These are phyloP conservation scores for Penelope pileata DNA, from an alignment of 2,113 vertebrate species.

Conservation along the genomic window DNA sequence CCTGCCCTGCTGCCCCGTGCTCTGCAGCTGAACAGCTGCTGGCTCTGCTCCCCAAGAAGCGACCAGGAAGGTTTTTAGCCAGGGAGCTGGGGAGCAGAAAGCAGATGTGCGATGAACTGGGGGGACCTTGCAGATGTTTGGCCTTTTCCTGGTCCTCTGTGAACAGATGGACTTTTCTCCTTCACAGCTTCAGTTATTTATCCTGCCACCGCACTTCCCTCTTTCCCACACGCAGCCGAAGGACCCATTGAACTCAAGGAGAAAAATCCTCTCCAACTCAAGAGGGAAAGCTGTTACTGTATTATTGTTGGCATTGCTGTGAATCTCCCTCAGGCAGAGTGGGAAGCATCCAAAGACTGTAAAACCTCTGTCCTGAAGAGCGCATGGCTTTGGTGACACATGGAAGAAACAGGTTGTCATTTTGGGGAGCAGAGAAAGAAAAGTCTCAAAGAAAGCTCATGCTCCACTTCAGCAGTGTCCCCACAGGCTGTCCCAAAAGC, in stretches of 20 bases:
- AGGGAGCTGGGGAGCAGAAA: conserved; percentile 18
- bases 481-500: background rate
- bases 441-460: background rate
- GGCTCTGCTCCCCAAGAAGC: background rate
- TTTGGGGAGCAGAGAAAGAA: background rate
- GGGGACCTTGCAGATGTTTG: conserved; percentile 61
- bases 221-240: conserved; percentile 47
- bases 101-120: conserved; percentile 55
- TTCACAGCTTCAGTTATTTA: conserved; percentile 59
- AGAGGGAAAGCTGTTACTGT: background rate
- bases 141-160: conserved; percentile 27
- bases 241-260: background rate
- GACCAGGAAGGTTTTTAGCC: background rate
- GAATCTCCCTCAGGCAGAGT: background rate
- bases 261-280: background rate
- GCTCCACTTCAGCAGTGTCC: background rate
- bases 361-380: background rate
- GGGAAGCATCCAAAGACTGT: background rate
- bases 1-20: background rate
- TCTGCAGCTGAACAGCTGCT: conserved; percentile 32
- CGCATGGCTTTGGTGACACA: rapidly evolving
- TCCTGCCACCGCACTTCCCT: conserved; percentile 25
- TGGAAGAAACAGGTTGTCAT: background rate
- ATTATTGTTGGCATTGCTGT: conserved; percentile 15
- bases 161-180: conserved; percentile 40